These are phyloP conservation scores for Coreius guichenoti DNA, from an alignment of 2,797 vertebrate genomes.

Conservation along the genomic window DNA sequence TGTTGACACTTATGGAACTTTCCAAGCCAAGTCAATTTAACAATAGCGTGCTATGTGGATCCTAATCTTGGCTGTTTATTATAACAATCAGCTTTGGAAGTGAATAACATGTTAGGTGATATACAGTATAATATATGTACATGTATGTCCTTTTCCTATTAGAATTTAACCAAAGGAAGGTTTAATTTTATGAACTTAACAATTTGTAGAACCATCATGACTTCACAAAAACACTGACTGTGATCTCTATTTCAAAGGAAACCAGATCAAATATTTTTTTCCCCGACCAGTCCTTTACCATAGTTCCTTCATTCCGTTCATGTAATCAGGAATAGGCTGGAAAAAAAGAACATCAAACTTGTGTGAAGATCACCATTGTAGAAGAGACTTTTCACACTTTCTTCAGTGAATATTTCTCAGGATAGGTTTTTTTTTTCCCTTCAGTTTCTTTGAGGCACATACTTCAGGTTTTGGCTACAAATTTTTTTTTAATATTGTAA, in stretches of 20 bases:
- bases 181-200: neutral
- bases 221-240: neutral
- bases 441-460: neutral
- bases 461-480: neutral
- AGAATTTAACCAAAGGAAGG: neutral
- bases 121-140: neutral
- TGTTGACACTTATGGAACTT: neutral
- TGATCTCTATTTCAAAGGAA: neutral
- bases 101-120: neutral
- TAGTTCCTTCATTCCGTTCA: neutral
- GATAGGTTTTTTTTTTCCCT: neutral
- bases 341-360: neutral
- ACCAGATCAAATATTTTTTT: neutral
- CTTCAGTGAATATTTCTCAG: neutral
- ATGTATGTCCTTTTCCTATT: neutral
- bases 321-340: neutral
- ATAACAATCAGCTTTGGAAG: neutral
- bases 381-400: neutral
- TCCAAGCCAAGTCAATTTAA: neutral
- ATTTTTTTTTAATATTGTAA: neutral
- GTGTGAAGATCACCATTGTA: neutral
- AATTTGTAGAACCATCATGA: neutral
- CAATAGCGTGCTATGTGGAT: neutral
- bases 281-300: neutral
- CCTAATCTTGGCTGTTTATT: neutral